A percentile compares a stretch with the other conserved stretches of the same genome.
phyloP scores from a whole-genome alignment of 2,113 vertebrate genomes.

The Chrysemys picta region DNA sequence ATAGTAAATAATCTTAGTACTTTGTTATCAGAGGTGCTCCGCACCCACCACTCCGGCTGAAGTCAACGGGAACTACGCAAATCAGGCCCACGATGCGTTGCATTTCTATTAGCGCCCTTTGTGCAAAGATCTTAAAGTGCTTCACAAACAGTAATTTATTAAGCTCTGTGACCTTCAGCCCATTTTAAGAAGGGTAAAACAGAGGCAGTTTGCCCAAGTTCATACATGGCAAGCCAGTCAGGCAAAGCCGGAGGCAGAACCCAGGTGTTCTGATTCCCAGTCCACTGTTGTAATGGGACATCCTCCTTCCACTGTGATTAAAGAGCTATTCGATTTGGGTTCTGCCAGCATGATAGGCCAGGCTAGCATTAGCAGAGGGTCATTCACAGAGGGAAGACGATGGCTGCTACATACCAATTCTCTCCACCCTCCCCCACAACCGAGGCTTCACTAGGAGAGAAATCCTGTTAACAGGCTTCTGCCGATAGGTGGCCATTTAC shows the following conservation, averaged over 20 bases:
- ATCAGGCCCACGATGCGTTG: accelerated
- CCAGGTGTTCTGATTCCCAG: not conserved
- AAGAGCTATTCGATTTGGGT: not conserved
- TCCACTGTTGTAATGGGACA: not conserved
- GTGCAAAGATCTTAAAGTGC: accelerated
- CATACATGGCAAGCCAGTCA: accelerated
- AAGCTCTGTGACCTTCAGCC: accelerated
- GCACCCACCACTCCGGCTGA: not conserved
- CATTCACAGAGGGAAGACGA: not conserved
- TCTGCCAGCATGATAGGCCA: accelerated
- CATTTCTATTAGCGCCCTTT: accelerated
- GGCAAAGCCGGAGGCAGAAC: accelerated
- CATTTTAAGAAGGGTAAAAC: too few relatives aligned
- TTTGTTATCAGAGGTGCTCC: not conserved
- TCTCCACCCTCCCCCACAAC: not conserved
- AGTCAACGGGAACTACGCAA: not conserved
- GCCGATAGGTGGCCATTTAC: slow-evolving; percentile 31
- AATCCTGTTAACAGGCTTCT: slow-evolving; percentile 43
- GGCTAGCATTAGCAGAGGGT: not conserved
- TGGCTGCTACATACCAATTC: slow-evolving; percentile 39
- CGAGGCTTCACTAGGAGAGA: accelerated
- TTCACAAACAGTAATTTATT: not conserved
- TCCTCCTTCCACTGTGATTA: accelerated
- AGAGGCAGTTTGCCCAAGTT: not conserved
- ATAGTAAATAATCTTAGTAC: not conserved